These are phyloP conservation scores for Bubalus kerabau DNA, from an alignment of 2,113 vertebrate genomes.

Conservation along the genomic window DNA sequence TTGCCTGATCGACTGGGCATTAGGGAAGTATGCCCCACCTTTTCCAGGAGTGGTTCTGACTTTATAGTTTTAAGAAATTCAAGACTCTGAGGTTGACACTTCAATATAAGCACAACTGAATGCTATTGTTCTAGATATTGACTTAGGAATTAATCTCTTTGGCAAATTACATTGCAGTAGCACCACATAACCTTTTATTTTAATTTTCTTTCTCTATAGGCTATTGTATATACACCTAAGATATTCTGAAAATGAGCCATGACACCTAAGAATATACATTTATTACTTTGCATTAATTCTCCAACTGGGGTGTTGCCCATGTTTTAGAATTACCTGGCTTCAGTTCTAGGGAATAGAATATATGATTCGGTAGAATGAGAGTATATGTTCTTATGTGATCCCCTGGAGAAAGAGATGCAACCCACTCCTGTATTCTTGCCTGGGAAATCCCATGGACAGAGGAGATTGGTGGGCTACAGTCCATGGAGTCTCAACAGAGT, in stretches of 20 bases:
- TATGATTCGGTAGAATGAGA: neutral
- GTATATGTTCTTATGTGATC: neutral
- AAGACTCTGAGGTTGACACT: neutral
- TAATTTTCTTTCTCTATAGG: neutral
- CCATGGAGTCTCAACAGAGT: neutral
- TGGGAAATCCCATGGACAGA: neutral
- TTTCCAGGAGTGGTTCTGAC: neutral
- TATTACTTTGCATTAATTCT: neutral
- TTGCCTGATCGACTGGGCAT: neutral
- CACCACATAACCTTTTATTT: neutral
- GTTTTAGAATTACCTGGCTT: neutral
- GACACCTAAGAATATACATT: neutral
- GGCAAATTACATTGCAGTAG: neutral
- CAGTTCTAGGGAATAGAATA: neutral
- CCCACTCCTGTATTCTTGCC: neutral
- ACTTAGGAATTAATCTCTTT: neutral
- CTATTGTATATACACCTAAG: neutral
- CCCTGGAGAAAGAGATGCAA: neutral
- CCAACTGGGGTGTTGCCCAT: neutral
- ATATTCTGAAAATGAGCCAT: neutral
- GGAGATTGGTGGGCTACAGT: neutral
- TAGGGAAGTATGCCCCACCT: neutral
- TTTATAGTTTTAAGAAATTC: neutral
- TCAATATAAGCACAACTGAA: neutral
- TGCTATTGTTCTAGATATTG: neutral